phyloP scores from a whole-genome alignment of 1,140 invertebrate species.

The Lycorma delicatula region DNA sequence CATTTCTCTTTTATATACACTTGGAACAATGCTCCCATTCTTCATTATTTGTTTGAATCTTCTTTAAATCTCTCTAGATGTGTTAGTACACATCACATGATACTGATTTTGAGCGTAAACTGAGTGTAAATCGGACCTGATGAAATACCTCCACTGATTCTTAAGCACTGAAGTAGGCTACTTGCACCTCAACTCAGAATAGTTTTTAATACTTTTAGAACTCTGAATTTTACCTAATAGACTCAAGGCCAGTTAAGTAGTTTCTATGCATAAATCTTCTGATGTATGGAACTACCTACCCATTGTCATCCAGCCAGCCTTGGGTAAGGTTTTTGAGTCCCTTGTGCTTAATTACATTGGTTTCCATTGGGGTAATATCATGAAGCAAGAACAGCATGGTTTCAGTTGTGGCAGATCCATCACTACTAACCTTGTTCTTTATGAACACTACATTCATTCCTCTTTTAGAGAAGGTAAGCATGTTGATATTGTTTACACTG shows the following conservation, averaged over 20 bases:
- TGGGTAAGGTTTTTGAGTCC: conserved; percentile 4
- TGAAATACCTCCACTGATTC: background rate
- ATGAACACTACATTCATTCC: background rate
- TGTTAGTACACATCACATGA: too few relatives aligned
- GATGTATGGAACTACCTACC: background rate
- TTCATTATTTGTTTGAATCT: too few relatives aligned
- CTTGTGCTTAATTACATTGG: background rate
- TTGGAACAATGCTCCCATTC: too few relatives aligned
- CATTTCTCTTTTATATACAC: too few relatives aligned
- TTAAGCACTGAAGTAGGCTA: conserved; percentile 2
- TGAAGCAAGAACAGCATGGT: background rate
- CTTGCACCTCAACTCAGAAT: conserved; percentile 5
- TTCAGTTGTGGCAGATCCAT: background rate
- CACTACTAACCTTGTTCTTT: background rate
- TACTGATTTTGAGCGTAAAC: too few relatives aligned
- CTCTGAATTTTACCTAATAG: background rate
- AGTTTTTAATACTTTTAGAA: background rate
- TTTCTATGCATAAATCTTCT: background rate
- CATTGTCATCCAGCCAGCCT: background rate
- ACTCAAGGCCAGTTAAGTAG: conserved; percentile 4
- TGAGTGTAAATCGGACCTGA: background rate
- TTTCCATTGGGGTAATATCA: background rate
- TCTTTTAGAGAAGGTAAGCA: background rate
- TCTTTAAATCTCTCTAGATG: too few relatives aligned
- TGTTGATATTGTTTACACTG: conserved; percentile 5